Percentiles rank a stretch among this genome's conserved stretches.
Conservation (phyloP, 2,113 vertebrate genomes). For the Suncus etruscus region DNA sequence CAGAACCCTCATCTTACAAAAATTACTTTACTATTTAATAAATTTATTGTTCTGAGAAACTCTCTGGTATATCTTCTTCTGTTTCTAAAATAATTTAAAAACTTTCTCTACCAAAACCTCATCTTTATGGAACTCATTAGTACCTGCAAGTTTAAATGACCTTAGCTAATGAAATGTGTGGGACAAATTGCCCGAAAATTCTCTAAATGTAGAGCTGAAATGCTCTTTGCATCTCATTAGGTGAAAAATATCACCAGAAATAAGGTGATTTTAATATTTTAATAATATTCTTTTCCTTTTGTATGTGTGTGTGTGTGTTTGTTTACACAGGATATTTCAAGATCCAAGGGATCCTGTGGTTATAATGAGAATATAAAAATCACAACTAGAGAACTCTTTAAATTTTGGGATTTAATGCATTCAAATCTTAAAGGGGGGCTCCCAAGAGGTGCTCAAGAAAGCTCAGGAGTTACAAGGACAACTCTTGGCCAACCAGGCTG, state of each 20-base stretch:
- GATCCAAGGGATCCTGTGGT: not conserved
- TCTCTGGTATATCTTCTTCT: conserved; percentile 16
- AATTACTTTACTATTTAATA: not conserved
- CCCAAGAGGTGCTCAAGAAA: too few relatives aligned
- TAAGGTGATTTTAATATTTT: conserved; percentile 54
- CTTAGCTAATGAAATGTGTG: conserved; percentile 47
- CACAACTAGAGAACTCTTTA: not conserved
- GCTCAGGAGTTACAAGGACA: too few relatives aligned
- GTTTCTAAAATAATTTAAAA: conserved; percentile 56
- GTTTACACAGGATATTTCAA: conserved; percentile 20
- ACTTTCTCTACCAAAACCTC: conserved; percentile 9
- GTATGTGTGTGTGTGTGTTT: not conserved
- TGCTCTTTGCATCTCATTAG: conserved; percentile 52
- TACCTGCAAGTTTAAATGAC: conserved; percentile 63
- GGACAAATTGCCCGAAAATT: conserved; percentile 20
- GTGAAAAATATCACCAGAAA: conserved; percentile 38
- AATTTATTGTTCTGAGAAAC: conserved; percentile 15
- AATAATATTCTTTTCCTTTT: conserved; percentile 10
- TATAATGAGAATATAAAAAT: not conserved
- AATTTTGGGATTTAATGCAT: not conserved
- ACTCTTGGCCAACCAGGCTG: too few relatives aligned
- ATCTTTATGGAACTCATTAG: conserved; percentile 55
- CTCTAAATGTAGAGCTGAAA: conserved; percentile 19
- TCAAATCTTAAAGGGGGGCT: not conserved
- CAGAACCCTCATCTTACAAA: not conserved